Evolutionary conservation across 2,888 invertebrate species (phyloP).

Genomic region (Epistrophella euchroma): DNA sequence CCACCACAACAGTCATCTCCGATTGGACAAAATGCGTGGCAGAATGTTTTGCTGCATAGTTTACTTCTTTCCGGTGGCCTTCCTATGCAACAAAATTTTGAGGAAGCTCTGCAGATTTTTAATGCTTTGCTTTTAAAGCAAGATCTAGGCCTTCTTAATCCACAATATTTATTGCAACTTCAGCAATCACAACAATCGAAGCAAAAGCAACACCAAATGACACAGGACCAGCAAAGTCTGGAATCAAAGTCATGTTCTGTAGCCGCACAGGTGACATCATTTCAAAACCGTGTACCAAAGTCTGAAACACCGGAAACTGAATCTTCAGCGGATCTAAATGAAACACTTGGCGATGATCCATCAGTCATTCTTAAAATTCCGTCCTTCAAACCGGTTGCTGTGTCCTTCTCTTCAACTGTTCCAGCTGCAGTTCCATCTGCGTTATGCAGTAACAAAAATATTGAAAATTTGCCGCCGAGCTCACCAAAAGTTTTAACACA

Average conservation of each 20-base stretch:
- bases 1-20: conserved; percentile 74
- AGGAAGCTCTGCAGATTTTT: conserved; percentile 80
- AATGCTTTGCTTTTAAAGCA: conserved; percentile 80
- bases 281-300: conserved; percentile 82
- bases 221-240: conserved; percentile 78
- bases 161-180: conserved; percentile 79
- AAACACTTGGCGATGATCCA: conserved; percentile 85
- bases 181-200: conserved; percentile 79
- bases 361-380: conserved; percentile 96
- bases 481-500: conserved; percentile 78
- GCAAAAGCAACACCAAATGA: conserved; percentile 77
- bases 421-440: conserved; percentile 66
- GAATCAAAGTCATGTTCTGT: conserved; percentile 37
- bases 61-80: conserved; percentile 81
- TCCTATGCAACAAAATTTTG: conserved; percentile 77
- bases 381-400: conserved; percentile 90
- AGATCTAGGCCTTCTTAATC: conserved; percentile 78
- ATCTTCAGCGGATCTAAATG: conserved; percentile 82
- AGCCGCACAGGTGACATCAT: conserved; percentile 68
- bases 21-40: conserved; percentile 53
- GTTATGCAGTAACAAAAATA: conserved; percentile 82
- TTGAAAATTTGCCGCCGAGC: conserved; percentile 84
- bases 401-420: conserved; percentile 80
- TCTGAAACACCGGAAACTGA: conserved; percentile 85
- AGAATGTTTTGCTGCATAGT: conserved; percentile 81